phyloP scores from a whole-genome alignment of 2,113 vertebrate species.

The Heloderma charlesbogerti region DNA sequence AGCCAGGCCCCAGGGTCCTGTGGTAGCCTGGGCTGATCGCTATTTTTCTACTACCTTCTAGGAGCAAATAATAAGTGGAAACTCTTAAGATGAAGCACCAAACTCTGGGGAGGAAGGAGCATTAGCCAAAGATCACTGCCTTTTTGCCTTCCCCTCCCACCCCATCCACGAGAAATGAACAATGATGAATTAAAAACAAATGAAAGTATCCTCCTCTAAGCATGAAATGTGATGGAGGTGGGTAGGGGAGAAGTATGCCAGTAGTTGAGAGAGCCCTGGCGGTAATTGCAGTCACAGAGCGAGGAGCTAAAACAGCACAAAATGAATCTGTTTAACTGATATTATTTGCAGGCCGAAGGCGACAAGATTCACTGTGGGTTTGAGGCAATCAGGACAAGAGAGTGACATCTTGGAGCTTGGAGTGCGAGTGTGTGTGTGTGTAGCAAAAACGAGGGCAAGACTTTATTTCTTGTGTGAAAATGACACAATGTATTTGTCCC shows the following conservation, averaged over 20 bases:
- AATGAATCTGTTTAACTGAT: constrained; percentile 69
- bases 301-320: constrained; percentile 69
- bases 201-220: constrained; percentile 1
- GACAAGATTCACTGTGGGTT: constrained; percentile 60
- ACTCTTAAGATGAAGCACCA: constrained; percentile 36
- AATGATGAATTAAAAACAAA: constrained; percentile 54
- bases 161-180: constrained; percentile 66
- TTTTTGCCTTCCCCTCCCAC: neutral
- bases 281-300: constrained; percentile 68
- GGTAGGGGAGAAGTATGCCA: constrained; percentile 19
- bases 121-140: constrained; percentile 34
- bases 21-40: neutral
- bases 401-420: constrained; percentile 52
- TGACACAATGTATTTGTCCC: constrained; percentile 21
- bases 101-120: constrained; percentile 16
- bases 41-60: neutral
- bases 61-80: constrained; percentile 10
- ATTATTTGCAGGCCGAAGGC: constrained; percentile 70
- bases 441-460: constrained; percentile 54
- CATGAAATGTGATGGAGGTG: constrained; percentile 1
- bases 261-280: constrained; percentile 40
- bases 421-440: neutral
- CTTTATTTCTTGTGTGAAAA: constrained; percentile 69
- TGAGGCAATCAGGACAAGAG: constrained; percentile 73
- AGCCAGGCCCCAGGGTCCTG: too few relatives aligned